Percentiles rank a stretch among this genome's conserved stretches.
Evolutionary conservation across 2,888 invertebrate genomes (phyloP).

Genomic region (Phalangium opilio): DNA sequence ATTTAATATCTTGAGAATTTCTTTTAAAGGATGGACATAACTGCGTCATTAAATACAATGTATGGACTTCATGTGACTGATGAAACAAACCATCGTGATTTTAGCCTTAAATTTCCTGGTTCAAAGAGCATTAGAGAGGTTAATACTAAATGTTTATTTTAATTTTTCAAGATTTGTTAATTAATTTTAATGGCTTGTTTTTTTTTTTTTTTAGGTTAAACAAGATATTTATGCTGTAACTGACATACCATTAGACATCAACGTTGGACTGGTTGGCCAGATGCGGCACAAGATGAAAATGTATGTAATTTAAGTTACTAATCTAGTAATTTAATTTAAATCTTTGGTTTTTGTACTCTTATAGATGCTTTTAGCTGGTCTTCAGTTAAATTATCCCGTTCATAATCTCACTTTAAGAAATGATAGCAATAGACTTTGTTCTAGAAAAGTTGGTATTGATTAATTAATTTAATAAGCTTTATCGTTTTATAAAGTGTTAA

Average conservation of each 20-base stretch:
- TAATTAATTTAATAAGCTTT: too few species aligned
- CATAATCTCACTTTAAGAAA: conserved; percentile 26
- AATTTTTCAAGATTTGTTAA: too few species aligned
- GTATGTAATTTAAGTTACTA: too few species aligned
- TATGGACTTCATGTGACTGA: conserved; percentile 53
- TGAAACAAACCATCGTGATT: conserved; percentile 46
- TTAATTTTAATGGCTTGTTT: neutral
- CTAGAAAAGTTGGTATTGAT: too few species aligned
- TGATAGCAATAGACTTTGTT: neutral
- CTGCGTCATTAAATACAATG: conserved; percentile 47
- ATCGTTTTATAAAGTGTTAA: too few species aligned
- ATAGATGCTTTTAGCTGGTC: conserved; percentile 30
- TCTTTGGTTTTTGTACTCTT: too few species aligned
- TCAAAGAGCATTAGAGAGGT: conserved; percentile 63
- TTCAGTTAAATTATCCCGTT: conserved; percentile 26
- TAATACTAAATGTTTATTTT: conserved; percentile 9
- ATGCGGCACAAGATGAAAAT: conserved; percentile 40
- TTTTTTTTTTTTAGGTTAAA: conserved; percentile 43
- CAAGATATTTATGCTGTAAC: conserved; percentile 63
- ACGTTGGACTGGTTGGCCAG: conserved; percentile 69
- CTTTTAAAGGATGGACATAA: too few species aligned
- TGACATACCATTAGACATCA: conserved; percentile 71
- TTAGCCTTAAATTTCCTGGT: conserved; percentile 58
- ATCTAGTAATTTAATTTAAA: too few species aligned
- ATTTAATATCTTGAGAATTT: too few species aligned